Conservation (phyloP, 2,888 invertebrate genomes). For the Pecten maximus region DNA sequence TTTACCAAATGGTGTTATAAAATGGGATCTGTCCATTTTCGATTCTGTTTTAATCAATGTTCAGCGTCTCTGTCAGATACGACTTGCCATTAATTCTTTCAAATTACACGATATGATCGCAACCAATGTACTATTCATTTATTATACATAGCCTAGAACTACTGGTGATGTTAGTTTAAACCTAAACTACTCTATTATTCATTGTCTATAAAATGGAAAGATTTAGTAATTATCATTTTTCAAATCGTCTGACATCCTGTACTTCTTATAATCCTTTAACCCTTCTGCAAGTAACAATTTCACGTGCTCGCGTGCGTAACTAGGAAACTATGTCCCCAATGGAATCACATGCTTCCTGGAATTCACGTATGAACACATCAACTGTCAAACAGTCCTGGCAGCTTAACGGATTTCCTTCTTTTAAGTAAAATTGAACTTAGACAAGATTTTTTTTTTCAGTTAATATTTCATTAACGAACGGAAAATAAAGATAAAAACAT, state of each 20-base stretch:
- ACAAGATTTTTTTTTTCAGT: neutral
- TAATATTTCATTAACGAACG: neutral
- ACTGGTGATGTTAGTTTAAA: neutral
- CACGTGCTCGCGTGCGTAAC: constrained; percentile 26
- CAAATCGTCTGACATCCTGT: neutral
- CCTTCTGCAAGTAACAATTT: neutral
- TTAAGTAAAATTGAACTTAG: neutral
- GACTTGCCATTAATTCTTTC: too few relatives aligned
- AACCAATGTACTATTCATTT: too few relatives aligned
- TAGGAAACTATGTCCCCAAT: neutral
- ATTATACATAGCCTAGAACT: too few relatives aligned
- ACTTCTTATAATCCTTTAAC: neutral
- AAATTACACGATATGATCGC: too few relatives aligned
- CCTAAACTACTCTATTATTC: neutral
- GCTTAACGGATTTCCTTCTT: neutral
- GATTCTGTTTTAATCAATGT: too few relatives aligned
- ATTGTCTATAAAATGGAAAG: constrained; percentile 1
- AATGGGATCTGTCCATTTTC: too few relatives aligned
- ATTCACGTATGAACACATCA: neutral
- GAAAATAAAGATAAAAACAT: neutral
- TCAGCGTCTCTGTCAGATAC: too few relatives aligned
- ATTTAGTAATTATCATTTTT: neutral
- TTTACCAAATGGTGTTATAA: too few relatives aligned
- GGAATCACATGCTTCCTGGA: neutral
- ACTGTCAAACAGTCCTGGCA: neutral